Evolutionary conservation across 2,888 invertebrate genomes (phyloP).

Genomic region (Molorchus minor): DNA sequence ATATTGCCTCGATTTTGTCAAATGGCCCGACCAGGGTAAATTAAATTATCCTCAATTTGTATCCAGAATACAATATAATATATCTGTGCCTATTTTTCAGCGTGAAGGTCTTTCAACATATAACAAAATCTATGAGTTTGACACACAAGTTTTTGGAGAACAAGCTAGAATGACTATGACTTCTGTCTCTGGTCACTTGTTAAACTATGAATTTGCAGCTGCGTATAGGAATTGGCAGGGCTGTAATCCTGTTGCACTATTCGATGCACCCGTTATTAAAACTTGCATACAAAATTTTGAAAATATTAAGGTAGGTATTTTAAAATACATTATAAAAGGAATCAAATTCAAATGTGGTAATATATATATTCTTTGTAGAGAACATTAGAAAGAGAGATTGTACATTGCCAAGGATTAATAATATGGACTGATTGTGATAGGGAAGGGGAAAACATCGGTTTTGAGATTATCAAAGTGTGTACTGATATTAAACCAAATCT

Average conservation of each 20-base stretch:
- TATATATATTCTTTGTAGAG: constrained; percentile 65
- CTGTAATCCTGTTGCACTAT: constrained; percentile 83
- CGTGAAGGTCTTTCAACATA: constrained; percentile 88
- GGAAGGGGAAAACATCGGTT: constrained; percentile 99
- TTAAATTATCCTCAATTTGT: constrained; percentile 14
- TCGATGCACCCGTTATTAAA: constrained; percentile 88
- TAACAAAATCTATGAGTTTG: constrained; percentile 97
- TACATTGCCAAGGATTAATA: constrained; percentile 77
- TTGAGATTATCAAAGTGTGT: constrained; percentile 94
- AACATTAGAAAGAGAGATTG: constrained; percentile 74
- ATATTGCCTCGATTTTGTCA: constrained; percentile 87
- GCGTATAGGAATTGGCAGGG: constrained; percentile 80
- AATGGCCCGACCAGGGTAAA: constrained; percentile 75
- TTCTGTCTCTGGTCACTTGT: constrained; percentile 95
- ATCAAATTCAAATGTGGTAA: background rate
- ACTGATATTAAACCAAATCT: constrained; percentile 78
- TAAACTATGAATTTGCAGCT: constrained; percentile 81
- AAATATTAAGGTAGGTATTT: constrained; percentile 86
- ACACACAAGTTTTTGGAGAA: constrained; percentile 77
- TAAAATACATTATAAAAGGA: background rate
- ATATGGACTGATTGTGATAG: constrained; percentile 99
- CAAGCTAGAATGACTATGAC: constrained; percentile 93
- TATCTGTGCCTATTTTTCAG: constrained; percentile 65
- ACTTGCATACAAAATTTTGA: constrained; percentile 75
- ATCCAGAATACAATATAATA: constrained; percentile 15